Evolutionary conservation across 2,797 vertebrate species (phyloP).

Genomic region (Sebastes jordani): DNA sequence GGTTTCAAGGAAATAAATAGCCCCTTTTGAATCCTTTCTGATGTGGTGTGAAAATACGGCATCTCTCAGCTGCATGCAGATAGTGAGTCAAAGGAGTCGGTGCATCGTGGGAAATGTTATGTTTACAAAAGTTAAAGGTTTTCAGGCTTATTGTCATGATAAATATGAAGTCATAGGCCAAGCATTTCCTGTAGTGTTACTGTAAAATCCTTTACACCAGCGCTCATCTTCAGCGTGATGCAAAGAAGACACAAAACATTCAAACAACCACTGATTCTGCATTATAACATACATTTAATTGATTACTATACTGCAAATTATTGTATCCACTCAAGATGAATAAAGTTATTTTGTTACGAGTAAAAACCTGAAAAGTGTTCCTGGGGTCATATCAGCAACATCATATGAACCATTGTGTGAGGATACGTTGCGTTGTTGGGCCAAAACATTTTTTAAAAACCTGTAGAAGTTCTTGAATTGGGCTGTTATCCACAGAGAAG

Average conservation of each 20-base stretch:
- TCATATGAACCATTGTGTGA: too few species aligned
- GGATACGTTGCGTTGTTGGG: too few species aligned
- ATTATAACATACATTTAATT: not conserved
- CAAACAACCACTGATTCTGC: not conserved
- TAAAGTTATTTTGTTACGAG: not conserved
- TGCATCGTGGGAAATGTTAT: not conserved
- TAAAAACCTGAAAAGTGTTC: not conserved
- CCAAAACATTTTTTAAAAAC: not conserved
- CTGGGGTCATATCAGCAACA: too few species aligned
- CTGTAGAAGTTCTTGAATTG: not conserved
- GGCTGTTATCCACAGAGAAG: not conserved
- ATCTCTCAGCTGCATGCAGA: not conserved
- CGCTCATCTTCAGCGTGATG: not conserved
- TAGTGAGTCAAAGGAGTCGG: not conserved
- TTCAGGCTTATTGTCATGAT: not conserved
- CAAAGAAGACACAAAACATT: not conserved
- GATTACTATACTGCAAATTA: not conserved
- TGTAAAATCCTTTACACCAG: not conserved
- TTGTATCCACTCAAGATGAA: not conserved
- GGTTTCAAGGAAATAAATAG: constrained; percentile 48
- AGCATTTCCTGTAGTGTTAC: not conserved
- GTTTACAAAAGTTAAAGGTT: not conserved
- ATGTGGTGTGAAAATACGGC: not conserved
- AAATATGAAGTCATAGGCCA: not conserved
- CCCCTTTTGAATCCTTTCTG: constrained; percentile 1